Evolutionary conservation across 2,113 vertebrate species (phyloP).

Genomic region (Equus quagga): DNA sequence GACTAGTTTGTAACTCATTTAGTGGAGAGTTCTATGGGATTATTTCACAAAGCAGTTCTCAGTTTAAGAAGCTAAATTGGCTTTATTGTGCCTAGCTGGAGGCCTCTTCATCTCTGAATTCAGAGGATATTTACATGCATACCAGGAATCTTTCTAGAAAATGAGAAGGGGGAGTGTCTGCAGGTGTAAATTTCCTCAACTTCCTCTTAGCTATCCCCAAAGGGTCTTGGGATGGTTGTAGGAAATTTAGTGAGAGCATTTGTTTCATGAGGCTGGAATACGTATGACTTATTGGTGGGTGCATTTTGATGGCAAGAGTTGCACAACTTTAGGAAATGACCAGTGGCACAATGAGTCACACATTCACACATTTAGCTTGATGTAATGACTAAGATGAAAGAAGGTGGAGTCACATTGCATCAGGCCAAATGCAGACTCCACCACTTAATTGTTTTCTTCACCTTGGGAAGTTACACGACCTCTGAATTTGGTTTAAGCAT

Average conservation of each 20-base stretch:
- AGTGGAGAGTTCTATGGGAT: slow-evolving; percentile 77
- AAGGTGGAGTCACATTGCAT: neutral
- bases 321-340: neutral
- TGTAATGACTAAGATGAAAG: neutral
- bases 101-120: slow-evolving; percentile 46
- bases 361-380: neutral
- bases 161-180: neutral
- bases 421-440: neutral
- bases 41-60: slow-evolving; percentile 74
- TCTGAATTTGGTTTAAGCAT: neutral
- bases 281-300: rapidly evolving
- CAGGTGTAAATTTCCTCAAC: neutral
- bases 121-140: slow-evolving; percentile 58
- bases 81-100: slow-evolving; percentile 72
- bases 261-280: neutral
- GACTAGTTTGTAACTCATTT: slow-evolving; percentile 78
- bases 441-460: neutral
- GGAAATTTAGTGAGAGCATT: neutral
- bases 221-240: neutral
- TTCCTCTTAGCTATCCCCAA: neutral
- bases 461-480: neutral
- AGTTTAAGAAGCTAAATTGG: slow-evolving; percentile 60
- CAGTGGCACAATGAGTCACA: neutral
- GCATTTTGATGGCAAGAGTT: neutral
- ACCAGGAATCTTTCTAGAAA: slow-evolving; percentile 57